These are phyloP conservation scores for Nephrotoma guestfalica DNA, from an alignment of 2,888 invertebrate genomes.

Conservation along the genomic window DNA sequence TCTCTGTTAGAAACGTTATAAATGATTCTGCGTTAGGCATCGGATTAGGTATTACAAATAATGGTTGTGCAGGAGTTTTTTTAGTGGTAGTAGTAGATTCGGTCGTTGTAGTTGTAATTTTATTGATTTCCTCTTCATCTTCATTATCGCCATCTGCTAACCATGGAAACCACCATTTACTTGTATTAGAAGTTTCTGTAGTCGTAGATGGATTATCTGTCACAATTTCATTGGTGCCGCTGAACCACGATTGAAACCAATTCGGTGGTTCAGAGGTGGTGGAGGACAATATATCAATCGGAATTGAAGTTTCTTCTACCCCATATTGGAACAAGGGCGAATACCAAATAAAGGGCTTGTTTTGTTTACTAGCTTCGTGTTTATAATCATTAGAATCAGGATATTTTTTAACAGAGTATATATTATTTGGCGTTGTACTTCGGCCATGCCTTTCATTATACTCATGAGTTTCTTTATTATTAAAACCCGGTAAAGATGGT, in stretches of 20 bases:
- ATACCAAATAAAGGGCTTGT: neutral
- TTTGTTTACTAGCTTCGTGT: neutral
- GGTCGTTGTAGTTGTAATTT: slow-evolving; percentile 21
- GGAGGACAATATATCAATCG: neutral
- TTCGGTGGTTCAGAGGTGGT: neutral
- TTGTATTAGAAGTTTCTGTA: neutral
- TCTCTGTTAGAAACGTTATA: neutral
- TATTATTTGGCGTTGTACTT: slow-evolving; percentile 8
- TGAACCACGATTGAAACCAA: neutral
- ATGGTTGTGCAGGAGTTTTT: neutral
- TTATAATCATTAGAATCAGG: neutral
- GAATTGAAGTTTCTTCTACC: neutral
- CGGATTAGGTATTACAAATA: neutral
- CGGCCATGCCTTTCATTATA: slow-evolving; percentile 9
- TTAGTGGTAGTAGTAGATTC: slow-evolving; percentile 20
- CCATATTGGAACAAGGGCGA: neutral
- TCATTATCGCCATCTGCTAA: slow-evolving; percentile 12
- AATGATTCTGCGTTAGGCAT: neutral
- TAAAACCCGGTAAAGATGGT: neutral
- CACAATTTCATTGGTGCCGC: neutral
- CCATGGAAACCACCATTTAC: neutral
- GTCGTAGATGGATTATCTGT: neutral
- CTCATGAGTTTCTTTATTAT: slow-evolving; percentile 6
- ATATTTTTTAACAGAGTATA: neutral
- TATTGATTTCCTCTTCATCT: slow-evolving; percentile 12